A percentile compares a stretch with the other conserved stretches of the same genome.
phyloP scores from a whole-genome alignment of 2,113 vertebrate species.

The Cathartes aura region DNA sequence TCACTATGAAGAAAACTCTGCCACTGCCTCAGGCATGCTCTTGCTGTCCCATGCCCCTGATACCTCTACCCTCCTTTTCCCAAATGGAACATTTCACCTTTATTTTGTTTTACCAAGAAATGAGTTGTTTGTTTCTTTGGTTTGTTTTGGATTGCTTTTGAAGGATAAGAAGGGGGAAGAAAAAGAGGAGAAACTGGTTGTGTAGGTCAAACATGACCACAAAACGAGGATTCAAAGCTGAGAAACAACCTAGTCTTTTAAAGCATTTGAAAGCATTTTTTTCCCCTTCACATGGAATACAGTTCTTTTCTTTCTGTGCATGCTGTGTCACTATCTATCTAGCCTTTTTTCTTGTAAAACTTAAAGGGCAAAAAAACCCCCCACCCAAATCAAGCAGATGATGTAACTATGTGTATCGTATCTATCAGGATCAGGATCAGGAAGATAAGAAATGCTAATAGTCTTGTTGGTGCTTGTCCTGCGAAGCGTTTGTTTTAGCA shows the following conservation, averaged over 20 bases:
- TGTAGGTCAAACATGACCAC: neutral
- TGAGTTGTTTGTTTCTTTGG: conserved; percentile 32
- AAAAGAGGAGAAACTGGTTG: conserved; percentile 11
- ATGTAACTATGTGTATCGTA: neutral
- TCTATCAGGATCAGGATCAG: neutral
- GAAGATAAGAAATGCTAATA: neutral
- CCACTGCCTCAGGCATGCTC: conserved; percentile 66
- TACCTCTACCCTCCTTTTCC: conserved; percentile 43
- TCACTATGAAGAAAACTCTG: conserved; percentile 24
- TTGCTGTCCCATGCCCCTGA: conserved; percentile 41
- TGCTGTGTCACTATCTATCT: neutral
- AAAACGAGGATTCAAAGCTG: neutral
- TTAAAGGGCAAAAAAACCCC: neutral
- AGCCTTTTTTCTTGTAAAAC: neutral
- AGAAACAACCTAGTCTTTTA: neutral
- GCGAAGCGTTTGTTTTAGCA: neutral
- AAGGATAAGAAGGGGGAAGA: neutral
- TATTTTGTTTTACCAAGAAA: conserved; percentile 47
- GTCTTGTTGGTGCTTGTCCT: neutral
- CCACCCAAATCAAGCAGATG: neutral
- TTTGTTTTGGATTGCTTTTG: conserved; percentile 39
- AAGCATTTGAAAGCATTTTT: neutral
- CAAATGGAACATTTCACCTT: conserved; percentile 44
- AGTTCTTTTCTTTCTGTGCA: neutral
- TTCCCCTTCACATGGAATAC: neutral